phyloP scores from a whole-genome alignment of 2,888 invertebrate genomes.

The Xestia c-nigrum region DNA sequence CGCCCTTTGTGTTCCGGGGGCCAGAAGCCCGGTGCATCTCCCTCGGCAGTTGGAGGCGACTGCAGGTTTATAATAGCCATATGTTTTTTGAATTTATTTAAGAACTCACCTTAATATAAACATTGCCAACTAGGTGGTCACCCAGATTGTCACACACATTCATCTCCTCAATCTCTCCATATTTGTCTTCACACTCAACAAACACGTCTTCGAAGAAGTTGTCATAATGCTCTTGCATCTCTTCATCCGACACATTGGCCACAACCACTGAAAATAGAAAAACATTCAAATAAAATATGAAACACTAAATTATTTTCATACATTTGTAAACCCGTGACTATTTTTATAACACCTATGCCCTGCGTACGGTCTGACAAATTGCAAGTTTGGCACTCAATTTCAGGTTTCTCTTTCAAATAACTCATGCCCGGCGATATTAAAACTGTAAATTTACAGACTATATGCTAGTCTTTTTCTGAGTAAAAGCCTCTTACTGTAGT shows the following conservation, averaged over 20 bases:
- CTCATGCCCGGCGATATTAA: background rate
- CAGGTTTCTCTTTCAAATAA: background rate
- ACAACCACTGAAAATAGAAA: constrained; percentile 93
- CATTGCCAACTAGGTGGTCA: constrained; percentile 99
- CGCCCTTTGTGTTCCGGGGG: no score
- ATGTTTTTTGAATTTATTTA: background rate
- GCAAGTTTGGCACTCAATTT: background rate
- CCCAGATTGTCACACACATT: constrained; percentile 99
- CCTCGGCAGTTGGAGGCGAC: no score
- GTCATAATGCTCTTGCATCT: constrained; percentile 99
- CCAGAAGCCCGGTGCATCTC: no score
- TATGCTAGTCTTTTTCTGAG: background rate
- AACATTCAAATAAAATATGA: constrained; percentile 30
- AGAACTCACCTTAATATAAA: constrained; percentile 97
- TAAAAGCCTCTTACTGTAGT: background rate
- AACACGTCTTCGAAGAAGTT: constrained; percentile 99
- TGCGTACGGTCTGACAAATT: background rate
- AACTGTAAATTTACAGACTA: background rate
- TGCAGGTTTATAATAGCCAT: background rate
- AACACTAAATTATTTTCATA: background rate
- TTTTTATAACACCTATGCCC: background rate
- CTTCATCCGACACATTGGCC: constrained; percentile 98
- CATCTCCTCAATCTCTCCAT: constrained; percentile 99
- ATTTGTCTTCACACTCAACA: constrained; percentile 99
- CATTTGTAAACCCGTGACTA: background rate